Percentiles rank a stretch among this genome's conserved stretches.
Evolutionary conservation across 2,888 invertebrate species (phyloP).

Genomic region (Heteropelma amictum): DNA sequence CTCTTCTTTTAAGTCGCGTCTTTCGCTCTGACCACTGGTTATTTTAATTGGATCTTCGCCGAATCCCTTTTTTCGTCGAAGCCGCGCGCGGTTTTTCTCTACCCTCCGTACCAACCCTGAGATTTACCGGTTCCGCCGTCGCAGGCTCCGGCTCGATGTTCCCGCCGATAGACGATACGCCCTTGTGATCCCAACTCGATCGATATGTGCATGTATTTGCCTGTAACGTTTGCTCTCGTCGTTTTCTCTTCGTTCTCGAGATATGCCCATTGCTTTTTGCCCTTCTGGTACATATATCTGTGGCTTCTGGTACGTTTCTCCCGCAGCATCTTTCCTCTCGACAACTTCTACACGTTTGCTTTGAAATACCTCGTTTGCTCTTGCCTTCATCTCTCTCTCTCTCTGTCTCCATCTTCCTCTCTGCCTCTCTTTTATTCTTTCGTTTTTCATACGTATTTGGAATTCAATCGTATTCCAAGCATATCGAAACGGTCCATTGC

Average conservation of each 20-base stretch:
- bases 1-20: constrained; percentile 54
- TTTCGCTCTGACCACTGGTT: constrained; percentile 70
- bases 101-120: constrained; percentile 46
- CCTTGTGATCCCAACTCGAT: not conserved
- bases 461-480: constrained; percentile 49
- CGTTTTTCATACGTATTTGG: constrained; percentile 38
- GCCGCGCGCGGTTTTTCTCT: constrained; percentile 49
- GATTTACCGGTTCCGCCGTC: constrained; percentile 2
- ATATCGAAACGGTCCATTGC: constrained; percentile 25
- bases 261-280: constrained; percentile 54
- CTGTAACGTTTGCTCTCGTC: constrained; percentile 18
- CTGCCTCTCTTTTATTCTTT: not conserved
- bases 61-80: constrained; percentile 68
- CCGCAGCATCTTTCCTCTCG: constrained; percentile 33
- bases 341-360: constrained; percentile 21
- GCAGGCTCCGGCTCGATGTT: not conserved
- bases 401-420: not conserved
- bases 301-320: constrained; percentile 4
- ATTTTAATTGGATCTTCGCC: constrained; percentile 78
- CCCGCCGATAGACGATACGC: not conserved
- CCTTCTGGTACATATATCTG: constrained; percentile 39
- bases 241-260: constrained; percentile 34
- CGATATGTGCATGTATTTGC: constrained; percentile 13
- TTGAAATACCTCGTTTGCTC: constrained; percentile 43
- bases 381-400: not conserved